Evolutionary conservation across 1,140 invertebrate genomes (phyloP), one percentile per base, ranked within the genome.

Genomic region (Cepaea nemoralis): DNA sequence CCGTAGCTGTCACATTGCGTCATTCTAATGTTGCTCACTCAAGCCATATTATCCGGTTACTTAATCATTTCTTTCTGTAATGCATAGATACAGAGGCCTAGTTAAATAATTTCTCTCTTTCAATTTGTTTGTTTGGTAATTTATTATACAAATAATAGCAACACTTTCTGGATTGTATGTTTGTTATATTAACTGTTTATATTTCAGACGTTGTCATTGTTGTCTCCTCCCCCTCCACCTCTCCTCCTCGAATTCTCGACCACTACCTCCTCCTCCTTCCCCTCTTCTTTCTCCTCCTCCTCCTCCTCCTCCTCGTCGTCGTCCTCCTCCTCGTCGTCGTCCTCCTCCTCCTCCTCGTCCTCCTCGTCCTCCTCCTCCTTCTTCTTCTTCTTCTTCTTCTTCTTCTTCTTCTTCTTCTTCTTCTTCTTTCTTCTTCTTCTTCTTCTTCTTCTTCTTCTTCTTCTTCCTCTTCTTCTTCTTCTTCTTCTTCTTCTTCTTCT

Each of bases 401-500:
- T 55, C 50, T 55, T n/a, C n/a, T n/a, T 55, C 50, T 55, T n/a
- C 50, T n/a, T n/a, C 50, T n/a, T 55, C 50, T 55, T 16, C n/a
- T n/a, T 55, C 50, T 55, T n/a, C 16, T 55, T 55, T n/a, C n/a
- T n/a, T 55, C n/a, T n/a, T 55, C 50, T 55, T n/a, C 50, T n/a
- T 55, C 50, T n/a, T n/a, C n/a, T n/a, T 55, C 50, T n/a, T n/a
- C 16, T n/a, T 55, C 50, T 55, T n/a, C n/a, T n/a, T 55, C 16
- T 55, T n/a, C n/a, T n/a, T 55, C 50, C 50, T 55, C 50, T n/a
- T n/a, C 50, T n/a, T 55, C 50, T 55, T n/a, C 50, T 55, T n/a
- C 50, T n/a, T n/a, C 50, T 55, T n/a, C n/a, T 55, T n/a, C 50
- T 16, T 55, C 16, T 55, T 55, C 50, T 55, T n/a, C 16, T n/a